A percentile compares a stretch with the other conserved stretches of the same genome.
Evolutionary conservation across 2,888 invertebrate species (phyloP).

Genomic region (Callimorpha dominula): DNA sequence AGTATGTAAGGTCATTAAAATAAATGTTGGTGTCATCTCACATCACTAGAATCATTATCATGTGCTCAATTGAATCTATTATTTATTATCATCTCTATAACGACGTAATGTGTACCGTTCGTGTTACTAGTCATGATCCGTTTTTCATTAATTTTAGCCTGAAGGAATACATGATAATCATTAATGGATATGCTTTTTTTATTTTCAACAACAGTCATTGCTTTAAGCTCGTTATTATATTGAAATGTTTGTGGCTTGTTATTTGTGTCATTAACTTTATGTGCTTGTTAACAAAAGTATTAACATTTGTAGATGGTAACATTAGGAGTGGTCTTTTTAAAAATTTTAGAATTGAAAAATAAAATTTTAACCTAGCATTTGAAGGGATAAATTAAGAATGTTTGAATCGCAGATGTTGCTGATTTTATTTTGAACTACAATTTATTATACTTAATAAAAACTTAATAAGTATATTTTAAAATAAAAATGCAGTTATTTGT

Average conservation of each 20-base stretch:
- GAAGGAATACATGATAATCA: not conserved
- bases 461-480: no score
- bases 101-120: slow-evolving; percentile 32
- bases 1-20: slow-evolving; percentile 29
- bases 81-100: slow-evolving; percentile 15
- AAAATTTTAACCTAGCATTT: slow-evolving; percentile 18
- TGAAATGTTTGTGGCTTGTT: slow-evolving; percentile 34
- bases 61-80: slow-evolving; percentile 24
- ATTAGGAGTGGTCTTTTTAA: not conserved
- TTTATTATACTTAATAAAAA: no score
- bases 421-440: not conserved
- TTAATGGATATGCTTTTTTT: not conserved
- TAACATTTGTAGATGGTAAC: not conserved
- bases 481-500: not conserved
- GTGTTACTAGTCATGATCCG: slow-evolving; percentile 33
- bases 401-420: not conserved
- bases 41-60: slow-evolving; percentile 34
- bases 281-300: slow-evolving; percentile 33
- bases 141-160: slow-evolving; percentile 18
- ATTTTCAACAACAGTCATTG: slow-evolving; percentile 24
- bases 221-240: slow-evolving; percentile 33
- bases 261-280: slow-evolving; percentile 34
- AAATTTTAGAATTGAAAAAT: not conserved
- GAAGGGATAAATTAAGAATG: slow-evolving; percentile 26
- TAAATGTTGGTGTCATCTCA: slow-evolving; percentile 30